Evolutionary conservation across 53 echinoderm and acorn worm species (phyloP).

Genomic region (Echinarachnius parma): DNA sequence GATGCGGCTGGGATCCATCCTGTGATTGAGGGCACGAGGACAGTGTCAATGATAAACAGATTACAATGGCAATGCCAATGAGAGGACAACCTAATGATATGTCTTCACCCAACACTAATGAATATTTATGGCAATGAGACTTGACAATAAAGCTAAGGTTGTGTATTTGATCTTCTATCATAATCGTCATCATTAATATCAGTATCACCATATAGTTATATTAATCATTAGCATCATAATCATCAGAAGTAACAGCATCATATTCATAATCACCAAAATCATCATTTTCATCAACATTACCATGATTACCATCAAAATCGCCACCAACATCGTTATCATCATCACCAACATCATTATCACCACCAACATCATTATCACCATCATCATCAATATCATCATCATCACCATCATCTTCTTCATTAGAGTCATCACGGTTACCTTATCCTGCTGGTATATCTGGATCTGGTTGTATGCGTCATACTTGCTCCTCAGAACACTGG

Average conservation of each 20-base stretch:
- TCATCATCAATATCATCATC: constrained; percentile 31
- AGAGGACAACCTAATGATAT: too few relatives aligned
- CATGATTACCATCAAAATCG: constrained; percentile 8
- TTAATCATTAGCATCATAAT: background rate
- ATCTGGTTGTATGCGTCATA: too few relatives aligned
- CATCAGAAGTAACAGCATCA: background rate
- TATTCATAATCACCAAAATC: background rate
- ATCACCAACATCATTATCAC: constrained; percentile 25
- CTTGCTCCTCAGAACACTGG: too few relatives aligned
- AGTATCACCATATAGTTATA: background rate
- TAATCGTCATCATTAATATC: constrained; percentile 6
- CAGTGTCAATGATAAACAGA: too few relatives aligned
- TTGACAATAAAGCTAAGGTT: too few relatives aligned
- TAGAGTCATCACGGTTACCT: constrained; percentile 27
- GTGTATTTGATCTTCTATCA: too few relatives aligned
- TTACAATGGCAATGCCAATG: too few relatives aligned
- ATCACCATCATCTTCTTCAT: constrained; percentile 29
- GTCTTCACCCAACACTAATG: too few relatives aligned
- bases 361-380: constrained; percentile 1
- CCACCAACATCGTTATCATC: constrained; percentile 3
- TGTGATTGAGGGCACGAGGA: too few relatives aligned
- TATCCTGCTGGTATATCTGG: too few relatives aligned
- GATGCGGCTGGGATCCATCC: too few relatives aligned
- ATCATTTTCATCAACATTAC: background rate
- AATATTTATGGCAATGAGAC: background rate